Conservation (phyloP, 2,797 vertebrate genomes). For the Xiphophorus birchmanni region DNA sequence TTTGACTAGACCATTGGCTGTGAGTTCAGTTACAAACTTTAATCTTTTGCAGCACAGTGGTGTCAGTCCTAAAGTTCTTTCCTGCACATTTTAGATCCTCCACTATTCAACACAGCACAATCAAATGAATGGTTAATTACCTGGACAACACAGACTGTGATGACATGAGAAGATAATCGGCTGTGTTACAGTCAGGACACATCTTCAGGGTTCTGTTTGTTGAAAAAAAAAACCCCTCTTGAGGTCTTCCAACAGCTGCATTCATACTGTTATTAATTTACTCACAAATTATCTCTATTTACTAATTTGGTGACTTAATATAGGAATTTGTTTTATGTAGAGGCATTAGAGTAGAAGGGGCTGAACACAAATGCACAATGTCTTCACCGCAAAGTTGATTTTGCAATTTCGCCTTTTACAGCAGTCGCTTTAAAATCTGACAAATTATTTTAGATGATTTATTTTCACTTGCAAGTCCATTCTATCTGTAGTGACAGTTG, state of each 20-base stretch:
- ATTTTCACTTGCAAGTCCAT: not conserved
- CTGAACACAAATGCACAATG: not conserved
- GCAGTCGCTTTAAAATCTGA: not conserved
- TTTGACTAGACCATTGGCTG: not conserved
- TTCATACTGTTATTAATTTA: not conserved
- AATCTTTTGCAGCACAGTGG: not conserved
- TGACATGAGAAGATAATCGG: not conserved
- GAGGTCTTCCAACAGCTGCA: not conserved
- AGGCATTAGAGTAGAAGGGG: not conserved
- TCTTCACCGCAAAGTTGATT: not conserved
- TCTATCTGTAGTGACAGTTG: slow-evolving; percentile 14
- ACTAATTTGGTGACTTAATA: not conserved
- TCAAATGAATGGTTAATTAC: not conserved
- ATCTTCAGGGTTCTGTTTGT: not conserved
- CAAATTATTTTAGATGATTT: not conserved
- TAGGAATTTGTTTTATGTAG: not conserved
- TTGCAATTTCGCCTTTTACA: not conserved
- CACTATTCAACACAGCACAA: not conserved
- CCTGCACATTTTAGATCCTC: not conserved
- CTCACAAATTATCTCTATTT: not conserved
- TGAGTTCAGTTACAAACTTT: not conserved
- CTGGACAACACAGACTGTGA: not conserved
- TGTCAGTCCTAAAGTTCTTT: not conserved
- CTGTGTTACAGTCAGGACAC: no score
- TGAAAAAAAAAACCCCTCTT: not conserved